Evolutionary conservation across 2,797 vertebrate species (phyloP), one percentile per base, ranked within the genome.

Genomic region (Cryptoblepharus egeriae): DNA sequence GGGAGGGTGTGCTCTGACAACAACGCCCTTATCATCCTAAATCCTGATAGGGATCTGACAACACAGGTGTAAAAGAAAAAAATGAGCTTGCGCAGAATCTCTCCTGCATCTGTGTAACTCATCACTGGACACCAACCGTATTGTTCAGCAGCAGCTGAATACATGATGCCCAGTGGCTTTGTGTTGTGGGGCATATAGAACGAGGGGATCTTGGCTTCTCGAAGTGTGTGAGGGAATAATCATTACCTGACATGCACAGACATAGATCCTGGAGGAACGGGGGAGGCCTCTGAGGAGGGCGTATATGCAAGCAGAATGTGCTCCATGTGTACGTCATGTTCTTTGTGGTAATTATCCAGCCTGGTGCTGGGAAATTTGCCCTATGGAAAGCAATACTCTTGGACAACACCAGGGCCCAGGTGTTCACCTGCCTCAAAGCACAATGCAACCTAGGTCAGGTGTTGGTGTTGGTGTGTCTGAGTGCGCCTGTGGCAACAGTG

Each of bases 31-130:
- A 85, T 83, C 89, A 52, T 65, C 67, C 70, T 76, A 76, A 86
- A 91, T 91, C 89, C 79, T 78, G 0, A 16, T 1, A 0, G 87
- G 86, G 87, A 96, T 97, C 96, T 96, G 95, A 95, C 95, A 96
- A 90, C 93, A 72, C 96, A 97, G 96, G 96, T 97, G 96, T 93
- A 96, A 94, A 86, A 93, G 86, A 81, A 78, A 57, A 18, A 87
- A 80, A 55, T n/a, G n/a, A n/a, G n/a, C n/a, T n/a, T n/a, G n/a
- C n/a, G n/a, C n/a, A n/a, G n/a, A n/a, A n/a, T n/a, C n/a, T n/a
- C n/a, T n/a, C n/a, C n/a, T n/a, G n/a, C n/a, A n/a, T n/a, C n/a
- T n/a, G n/a, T n/a, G n/a, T n/a, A n/a, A n/a, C n/a, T n/a, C n/a
- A n/a, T n/a, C n/a, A 75, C 61, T 63, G 87, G 85, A 81, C 83